Evolutionary conservation across 2,797 vertebrate genomes (phyloP).

Genomic region (Mycteria americana): DNA sequence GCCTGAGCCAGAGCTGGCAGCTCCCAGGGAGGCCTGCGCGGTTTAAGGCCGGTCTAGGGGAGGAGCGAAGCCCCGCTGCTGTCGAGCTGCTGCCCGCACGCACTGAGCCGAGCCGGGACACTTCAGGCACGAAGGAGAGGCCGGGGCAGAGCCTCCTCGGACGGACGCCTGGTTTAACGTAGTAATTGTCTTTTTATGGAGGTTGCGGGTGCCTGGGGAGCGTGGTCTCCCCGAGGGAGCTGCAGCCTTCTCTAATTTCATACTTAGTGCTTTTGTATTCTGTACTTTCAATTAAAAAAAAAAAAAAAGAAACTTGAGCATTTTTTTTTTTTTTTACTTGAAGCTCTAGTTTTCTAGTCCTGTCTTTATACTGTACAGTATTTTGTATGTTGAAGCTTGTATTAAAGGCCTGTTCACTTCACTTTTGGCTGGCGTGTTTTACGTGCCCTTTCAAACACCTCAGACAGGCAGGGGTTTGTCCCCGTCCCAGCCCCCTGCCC

Average conservation of each 20-base stretch:
- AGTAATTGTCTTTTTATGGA: background rate
- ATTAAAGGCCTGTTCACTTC: slow-evolving; percentile 68
- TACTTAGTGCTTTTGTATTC: slow-evolving; percentile 60
- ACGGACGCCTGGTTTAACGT: background rate
- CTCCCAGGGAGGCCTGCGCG: background rate
- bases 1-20: background rate
- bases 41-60: background rate
- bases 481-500: too few relatives aligned
- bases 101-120: background rate
- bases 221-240: fast-evolving
- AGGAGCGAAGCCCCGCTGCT: background rate
- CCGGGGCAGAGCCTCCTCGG: background rate
- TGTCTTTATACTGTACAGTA: slow-evolving; percentile 68
- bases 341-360: slow-evolving; percentile 74
- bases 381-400: slow-evolving; percentile 66
- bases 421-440: background rate
- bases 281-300: slow-evolving; percentile 50
- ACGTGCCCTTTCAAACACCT: background rate
- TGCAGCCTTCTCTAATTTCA: background rate
- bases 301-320: slow-evolving; percentile 33
- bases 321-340: slow-evolving; percentile 49
- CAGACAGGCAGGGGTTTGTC: background rate
- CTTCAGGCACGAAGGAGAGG: background rate
- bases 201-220: background rate
- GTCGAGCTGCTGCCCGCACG: background rate